phyloP scores from a whole-genome alignment of 2,888 invertebrate species.

The Caenorhabditis japonica region DNA sequence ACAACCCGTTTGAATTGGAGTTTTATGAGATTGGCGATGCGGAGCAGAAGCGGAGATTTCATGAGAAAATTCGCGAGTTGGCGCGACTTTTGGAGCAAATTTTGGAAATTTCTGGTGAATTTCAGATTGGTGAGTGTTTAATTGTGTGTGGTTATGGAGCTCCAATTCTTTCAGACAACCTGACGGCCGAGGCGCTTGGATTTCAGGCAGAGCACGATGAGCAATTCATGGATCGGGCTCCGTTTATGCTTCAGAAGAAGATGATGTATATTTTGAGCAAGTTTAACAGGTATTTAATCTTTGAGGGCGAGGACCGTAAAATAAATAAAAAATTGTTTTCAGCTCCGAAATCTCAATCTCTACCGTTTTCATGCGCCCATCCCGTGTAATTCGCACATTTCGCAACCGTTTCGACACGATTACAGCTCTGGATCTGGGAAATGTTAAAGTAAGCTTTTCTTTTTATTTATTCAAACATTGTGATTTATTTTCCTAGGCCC shows the following conservation, averaged over 20 bases:
- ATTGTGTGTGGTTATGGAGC: too few species aligned
- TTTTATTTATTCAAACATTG: not conserved
- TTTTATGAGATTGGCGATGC: conserved; percentile 21
- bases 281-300: conserved; percentile 46
- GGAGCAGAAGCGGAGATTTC: conserved; percentile 15
- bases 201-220: conserved; percentile 32
- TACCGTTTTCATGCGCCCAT: conserved; percentile 47
- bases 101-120: conserved; percentile 1
- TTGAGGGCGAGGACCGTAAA: too few species aligned
- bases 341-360: conserved; percentile 12
- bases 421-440: conserved; percentile 45
- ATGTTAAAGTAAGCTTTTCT: conserved; percentile 41
- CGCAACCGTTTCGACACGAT: conserved; percentile 35
- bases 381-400: conserved; percentile 52
- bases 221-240: conserved; percentile 32
- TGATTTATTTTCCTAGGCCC: conserved; percentile 14
- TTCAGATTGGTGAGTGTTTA: conserved; percentile 14
- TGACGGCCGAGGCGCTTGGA: conserved; percentile 32
- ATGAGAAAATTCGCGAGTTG: conserved; percentile 31
- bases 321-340: conserved; percentile 24
- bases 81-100: conserved; percentile 31
- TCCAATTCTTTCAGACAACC: conserved; percentile 51
- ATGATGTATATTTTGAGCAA: conserved; percentile 37
- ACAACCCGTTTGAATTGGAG: conserved; percentile 19
- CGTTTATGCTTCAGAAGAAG: conserved; percentile 55